Evolutionary conservation across 2,113 vertebrate species (phyloP), one percentile per base, ranked within the genome.

Genomic region (Lagopus leucura): DNA sequence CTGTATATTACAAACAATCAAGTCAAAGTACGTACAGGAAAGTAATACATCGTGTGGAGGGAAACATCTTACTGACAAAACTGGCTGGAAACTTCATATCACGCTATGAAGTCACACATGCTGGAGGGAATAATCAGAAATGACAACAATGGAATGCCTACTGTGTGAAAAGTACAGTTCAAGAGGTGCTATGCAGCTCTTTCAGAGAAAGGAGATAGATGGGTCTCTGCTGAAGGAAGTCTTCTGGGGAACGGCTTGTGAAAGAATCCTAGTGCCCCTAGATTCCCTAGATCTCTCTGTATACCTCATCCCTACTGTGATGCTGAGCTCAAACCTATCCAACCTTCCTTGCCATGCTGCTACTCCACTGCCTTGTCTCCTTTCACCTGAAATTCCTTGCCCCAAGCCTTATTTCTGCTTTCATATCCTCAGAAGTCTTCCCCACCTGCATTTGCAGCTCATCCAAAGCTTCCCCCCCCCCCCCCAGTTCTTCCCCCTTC

Each of bases 301-400:
- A 8, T 10, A 22, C 20, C 40, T 36, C 2, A 0, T 11, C 57
- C 22, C 18, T 3, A 3, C 21, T 50, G 11, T 21, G 9, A 57
- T 57, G 34, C 34, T 64, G 32, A 14, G 28, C 69, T 73, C 60
- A 88, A 79, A 71, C 9, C 27, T 43, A 75, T 28, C 42, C 43
- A 89, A 17, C 24, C 47, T 58, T 71, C 52, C 66, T 38, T 60
- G 60, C 11, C 34, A 24, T 0, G 0, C 15, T 1, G 4, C 82
- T 89, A 47, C 40, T 81, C 24, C 57, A 65, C 65, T 69, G 52
- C 27, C 28, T 36, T 34, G 2, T 3, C 12, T 34, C 17, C 38
- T n/a, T 13, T 5, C 16, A 67, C 47, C 63, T 15, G 12, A 75
- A 27, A 52, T 43, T 30, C 18, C 40, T 71, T 43, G 48, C n/a